Base-by-base conservation (phyloP, 2,888 invertebrate genomes). In the Drosophila gaucha region DNA sequence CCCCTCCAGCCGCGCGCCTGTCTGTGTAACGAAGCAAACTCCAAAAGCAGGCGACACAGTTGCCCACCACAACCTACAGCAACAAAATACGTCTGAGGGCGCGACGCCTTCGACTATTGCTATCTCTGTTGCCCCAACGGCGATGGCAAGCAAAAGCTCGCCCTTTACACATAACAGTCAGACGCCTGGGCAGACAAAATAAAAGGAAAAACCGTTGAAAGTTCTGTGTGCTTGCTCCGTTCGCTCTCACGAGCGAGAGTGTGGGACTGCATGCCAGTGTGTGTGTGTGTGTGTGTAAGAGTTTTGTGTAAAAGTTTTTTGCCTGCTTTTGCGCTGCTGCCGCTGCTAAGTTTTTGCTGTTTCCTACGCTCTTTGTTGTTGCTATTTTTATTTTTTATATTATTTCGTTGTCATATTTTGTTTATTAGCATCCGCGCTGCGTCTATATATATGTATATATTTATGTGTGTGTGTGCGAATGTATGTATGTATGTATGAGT, bases 1-100 rank as follows among this genome's bases (percentile, higher is more conserved):
- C 24, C 10, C 24, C 5, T n/a, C n/a, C n/a, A n/a, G 31, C 20
- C 31, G 46, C 22, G 30, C 33, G 31, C 31, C 44, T 73, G 67
- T 49, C 16, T 62, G 62, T 64, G 30, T 36, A 49, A 43, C 67
- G 65, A 44, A 44, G 47, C 60, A 46, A 58, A 58, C 50, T 55
- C 74, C 63, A 68, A 46, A 46, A 68, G 41, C 56, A 26, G 57
- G 52, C 47, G 43, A 46, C 49, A 54, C 49, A 52, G 26, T 31
- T 50, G 54, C 33, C 71, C 54, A 64, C 69, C 89, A 74, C 90
- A 89, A 90, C 89, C 89, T 90, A 90, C 86, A 90, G 89, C 90
- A 90, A 90, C 89, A 87, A 78, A 80, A 85, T 82, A 78, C 75
- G 78, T 88, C 86, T 89, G 82, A 87, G 89, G 82, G 69, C 72